These are phyloP conservation scores for Eleutherodactylus coqui DNA, from an alignment of 2,797 vertebrate genomes.

Conservation along the genomic window DNA sequence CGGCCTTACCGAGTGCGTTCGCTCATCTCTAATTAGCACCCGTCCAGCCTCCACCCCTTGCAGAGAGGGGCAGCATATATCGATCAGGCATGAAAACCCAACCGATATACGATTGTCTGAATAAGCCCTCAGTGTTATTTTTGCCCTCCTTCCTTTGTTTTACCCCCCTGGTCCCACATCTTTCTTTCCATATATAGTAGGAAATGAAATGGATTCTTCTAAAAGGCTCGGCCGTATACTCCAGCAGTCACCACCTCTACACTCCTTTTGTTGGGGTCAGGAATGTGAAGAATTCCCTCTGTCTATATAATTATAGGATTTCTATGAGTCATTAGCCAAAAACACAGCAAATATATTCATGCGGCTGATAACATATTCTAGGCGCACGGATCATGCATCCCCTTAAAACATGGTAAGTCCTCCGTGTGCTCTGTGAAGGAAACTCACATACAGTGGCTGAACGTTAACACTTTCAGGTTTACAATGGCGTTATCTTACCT, in stretches of 20 bases:
- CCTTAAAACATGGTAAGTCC: background rate
- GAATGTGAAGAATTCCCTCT: conserved; percentile 14
- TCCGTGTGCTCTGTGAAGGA: conserved; percentile 46
- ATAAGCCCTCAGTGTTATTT: no score
- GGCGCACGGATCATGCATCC: conserved; percentile 40
- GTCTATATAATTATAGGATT: background rate
- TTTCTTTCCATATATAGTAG: no score
- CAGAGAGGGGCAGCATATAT: no score
- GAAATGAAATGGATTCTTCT: no score
- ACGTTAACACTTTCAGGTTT: conserved; percentile 70
- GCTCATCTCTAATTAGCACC: no score
- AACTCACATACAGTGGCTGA: conserved; percentile 59
- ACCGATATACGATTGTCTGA: no score
- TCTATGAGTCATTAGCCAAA: conserved; percentile 20
- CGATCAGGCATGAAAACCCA: no score
- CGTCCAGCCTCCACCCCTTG: no score
- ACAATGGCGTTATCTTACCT: conserved; percentile 87
- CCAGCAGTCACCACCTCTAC: background rate
- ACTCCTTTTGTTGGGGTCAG: background rate
- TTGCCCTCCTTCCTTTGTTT: no score
- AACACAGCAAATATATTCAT: conserved; percentile 47
- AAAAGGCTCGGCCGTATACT: background rate
- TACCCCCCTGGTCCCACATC: no score
- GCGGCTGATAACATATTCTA: conserved; percentile 31
- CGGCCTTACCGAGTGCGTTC: no score